Percentiles rank a stretch among this genome's conserved stretches.
phyloP scores from a whole-genome alignment of 2,797 vertebrate genomes.

The Arrhamphus sclerolepis region DNA sequence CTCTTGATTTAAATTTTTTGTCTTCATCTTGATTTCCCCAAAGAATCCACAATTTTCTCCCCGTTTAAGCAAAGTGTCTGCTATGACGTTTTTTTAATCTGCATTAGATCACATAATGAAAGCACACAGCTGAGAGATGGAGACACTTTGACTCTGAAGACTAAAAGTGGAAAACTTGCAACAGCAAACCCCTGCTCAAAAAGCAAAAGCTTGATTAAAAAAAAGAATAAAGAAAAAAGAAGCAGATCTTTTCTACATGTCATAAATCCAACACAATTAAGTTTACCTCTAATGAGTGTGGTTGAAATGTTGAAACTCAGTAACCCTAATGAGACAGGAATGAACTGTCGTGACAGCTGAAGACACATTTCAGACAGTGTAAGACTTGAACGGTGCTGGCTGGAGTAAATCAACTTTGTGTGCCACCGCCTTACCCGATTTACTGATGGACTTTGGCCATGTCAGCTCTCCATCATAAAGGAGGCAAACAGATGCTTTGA shows the following conservation, averaged over 20 bases:
- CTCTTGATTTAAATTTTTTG: too few species aligned
- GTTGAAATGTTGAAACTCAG: slow-evolving; percentile 27
- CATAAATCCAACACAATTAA: slow-evolving; percentile 17
- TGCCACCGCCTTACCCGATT: slow-evolving; percentile 5
- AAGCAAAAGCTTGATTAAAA: slow-evolving; percentile 7
- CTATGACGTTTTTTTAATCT: too few species aligned
- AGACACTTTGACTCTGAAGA: too few species aligned
- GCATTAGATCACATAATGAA: too few species aligned
- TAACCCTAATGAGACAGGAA: slow-evolving; percentile 17
- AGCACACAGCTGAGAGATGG: too few species aligned
- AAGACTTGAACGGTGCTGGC: slow-evolving; percentile 40
- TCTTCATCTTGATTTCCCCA: too few species aligned
- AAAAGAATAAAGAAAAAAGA: slow-evolving; percentile 8
- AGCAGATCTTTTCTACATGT: slow-evolving; percentile 29
- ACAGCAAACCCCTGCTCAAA: neutral
- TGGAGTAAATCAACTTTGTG: slow-evolving; percentile 69
- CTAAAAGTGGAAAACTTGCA: slow-evolving; percentile 28
- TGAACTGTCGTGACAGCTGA: slow-evolving; percentile 72
- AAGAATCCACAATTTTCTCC: too few species aligned
- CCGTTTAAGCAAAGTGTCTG: too few species aligned
- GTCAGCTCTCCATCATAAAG: neutral
- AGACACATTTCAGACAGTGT: slow-evolving; percentile 79
- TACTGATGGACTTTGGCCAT: slow-evolving; percentile 11
- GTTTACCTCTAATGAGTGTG: neutral
- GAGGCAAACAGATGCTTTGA: slow-evolving; percentile 54